Conservation (phyloP, 2,888 invertebrate species). For the Pyrrhosoma nymphula region DNA sequence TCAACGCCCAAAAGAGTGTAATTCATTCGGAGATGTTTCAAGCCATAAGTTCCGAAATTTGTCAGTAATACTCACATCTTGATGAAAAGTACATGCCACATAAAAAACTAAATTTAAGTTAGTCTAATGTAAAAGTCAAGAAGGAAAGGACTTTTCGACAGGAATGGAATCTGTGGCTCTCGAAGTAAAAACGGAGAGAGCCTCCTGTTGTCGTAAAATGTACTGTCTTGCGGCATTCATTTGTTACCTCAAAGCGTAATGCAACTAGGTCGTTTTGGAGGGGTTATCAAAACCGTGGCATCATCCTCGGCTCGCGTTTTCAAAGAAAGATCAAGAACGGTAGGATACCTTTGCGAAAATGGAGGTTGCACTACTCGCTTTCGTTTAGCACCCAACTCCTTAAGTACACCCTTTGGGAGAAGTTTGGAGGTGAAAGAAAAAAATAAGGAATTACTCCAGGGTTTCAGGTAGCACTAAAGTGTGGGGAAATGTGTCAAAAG, state of each 20-base stretch:
- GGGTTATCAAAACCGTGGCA: neutral
- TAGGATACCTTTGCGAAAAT: neutral
- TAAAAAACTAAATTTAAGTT: no score
- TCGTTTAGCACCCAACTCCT: neutral
- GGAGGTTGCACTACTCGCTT: neutral
- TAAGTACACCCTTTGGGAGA: neutral
- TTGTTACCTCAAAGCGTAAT: neutral
- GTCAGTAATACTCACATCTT: no score
- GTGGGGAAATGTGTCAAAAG: slow-evolving; percentile 23
- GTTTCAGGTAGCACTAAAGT: neutral
- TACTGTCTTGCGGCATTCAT: neutral
- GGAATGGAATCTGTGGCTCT: neutral
- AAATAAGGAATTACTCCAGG: neutral
- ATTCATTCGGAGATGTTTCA: no score
- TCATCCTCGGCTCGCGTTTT: neutral
- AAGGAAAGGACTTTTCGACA: no score
- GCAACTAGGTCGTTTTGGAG: neutral
- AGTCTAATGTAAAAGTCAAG: no score
- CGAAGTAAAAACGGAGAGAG: neutral
- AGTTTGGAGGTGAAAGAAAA: neutral
- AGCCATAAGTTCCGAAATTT: no score
- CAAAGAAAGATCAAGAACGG: neutral
- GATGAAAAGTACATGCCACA: no score
- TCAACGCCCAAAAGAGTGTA: no score
- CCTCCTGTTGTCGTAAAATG: neutral